Evolutionary conservation across 2,113 vertebrate species (phyloP).

Genomic region (Pungitius pungitius): DNA sequence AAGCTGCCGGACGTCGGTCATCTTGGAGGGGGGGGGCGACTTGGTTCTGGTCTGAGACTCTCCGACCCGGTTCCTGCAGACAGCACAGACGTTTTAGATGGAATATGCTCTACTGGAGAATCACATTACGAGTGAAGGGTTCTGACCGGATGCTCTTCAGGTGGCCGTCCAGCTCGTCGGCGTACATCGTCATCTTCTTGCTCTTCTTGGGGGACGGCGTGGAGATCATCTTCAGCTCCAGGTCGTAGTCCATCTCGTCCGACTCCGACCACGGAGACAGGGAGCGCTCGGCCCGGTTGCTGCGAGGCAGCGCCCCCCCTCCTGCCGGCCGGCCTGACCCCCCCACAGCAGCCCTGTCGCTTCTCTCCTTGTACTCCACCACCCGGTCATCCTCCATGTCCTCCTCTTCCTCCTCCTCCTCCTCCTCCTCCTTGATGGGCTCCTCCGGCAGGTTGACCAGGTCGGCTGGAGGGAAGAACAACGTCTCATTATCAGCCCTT

Average conservation of each 20-base stretch:
- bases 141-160: slow-evolving; percentile 91
- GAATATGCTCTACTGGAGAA: too few species aligned
- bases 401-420: slow-evolving; percentile 87
- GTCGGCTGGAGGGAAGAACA: slow-evolving; percentile 72
- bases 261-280: slow-evolving; percentile 88
- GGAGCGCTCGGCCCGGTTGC: slow-evolving; percentile 40
- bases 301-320: slow-evolving; percentile 75
- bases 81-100: neutral
- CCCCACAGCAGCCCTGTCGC: slow-evolving; percentile 61
- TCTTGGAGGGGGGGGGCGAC: slow-evolving; percentile 80
- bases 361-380: slow-evolving; percentile 90
- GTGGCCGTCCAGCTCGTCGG: slow-evolving; percentile 92
- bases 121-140: too few species aligned
- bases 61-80: slow-evolving; percentile 86
- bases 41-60: slow-evolving; percentile 72
- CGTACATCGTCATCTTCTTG: slow-evolving; percentile 99
- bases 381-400: slow-evolving; percentile 97
- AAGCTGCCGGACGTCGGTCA: slow-evolving; percentile 90
- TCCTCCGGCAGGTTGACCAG: slow-evolving; percentile 96
- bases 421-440: slow-evolving; percentile 88
- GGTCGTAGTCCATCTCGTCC: slow-evolving; percentile 98
- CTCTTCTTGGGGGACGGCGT: slow-evolving; percentile 97
- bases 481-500: too few species aligned
- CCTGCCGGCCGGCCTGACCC: neutral
- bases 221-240: slow-evolving; percentile 99